phyloP scores from a whole-genome alignment of 2,797 vertebrate genomes.

The Cossypha dichroa region DNA sequence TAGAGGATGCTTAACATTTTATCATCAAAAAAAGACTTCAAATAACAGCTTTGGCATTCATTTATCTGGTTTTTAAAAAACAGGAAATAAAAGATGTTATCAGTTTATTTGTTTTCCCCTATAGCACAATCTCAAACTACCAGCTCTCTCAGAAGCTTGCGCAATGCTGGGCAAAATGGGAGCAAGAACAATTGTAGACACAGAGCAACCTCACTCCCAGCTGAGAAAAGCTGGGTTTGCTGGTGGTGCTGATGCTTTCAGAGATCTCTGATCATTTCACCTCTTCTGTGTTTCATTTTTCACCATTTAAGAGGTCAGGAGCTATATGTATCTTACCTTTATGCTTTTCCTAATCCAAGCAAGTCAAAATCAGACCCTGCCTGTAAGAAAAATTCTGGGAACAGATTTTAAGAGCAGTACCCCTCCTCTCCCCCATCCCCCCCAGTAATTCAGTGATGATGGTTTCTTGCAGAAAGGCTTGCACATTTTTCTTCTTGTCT shows the following conservation, averaged over 20 bases:
- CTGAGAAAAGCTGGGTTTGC: background rate
- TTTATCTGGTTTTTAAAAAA: background rate
- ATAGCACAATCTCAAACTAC: background rate
- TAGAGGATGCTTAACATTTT: background rate
- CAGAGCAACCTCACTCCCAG: background rate
- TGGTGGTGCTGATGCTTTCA: background rate
- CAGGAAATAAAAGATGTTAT: background rate
- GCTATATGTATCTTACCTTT: background rate
- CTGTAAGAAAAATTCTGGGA: background rate
- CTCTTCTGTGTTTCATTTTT: background rate
- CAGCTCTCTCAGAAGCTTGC: background rate
- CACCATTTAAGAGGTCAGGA: background rate
- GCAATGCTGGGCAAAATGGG: background rate
- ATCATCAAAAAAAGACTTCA: background rate
- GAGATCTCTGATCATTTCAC: background rate
- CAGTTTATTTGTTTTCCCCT: background rate
- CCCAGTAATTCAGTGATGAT: background rate
- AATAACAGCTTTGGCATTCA: background rate
- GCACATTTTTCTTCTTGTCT: background rate
- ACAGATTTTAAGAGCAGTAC: background rate
- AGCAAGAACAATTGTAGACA: background rate
- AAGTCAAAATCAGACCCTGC: background rate
- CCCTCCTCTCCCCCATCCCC: rapidly evolving
- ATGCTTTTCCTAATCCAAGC: background rate
- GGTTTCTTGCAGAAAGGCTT: background rate